These are phyloP conservation scores for Oreonectes daqikongensis DNA, from an alignment of 2,797 vertebrate genomes.

Conservation along the genomic window DNA sequence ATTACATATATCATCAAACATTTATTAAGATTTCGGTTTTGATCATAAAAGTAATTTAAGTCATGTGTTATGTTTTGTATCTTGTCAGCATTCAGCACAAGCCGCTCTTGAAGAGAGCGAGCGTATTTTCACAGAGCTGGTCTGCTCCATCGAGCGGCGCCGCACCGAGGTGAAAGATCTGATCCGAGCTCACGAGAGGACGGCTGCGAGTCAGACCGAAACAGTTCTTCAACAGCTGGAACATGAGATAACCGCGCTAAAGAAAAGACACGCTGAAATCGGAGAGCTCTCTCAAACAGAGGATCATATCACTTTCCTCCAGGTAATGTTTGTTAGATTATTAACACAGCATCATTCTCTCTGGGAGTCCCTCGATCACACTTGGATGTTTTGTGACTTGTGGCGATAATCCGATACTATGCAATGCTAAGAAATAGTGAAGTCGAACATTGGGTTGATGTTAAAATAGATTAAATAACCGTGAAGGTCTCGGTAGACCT, in stretches of 20 bases:
- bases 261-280: conserved; percentile 68
- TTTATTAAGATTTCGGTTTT: no score
- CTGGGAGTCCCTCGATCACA: background rate
- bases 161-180: conserved; percentile 75
- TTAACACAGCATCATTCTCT: background rate
- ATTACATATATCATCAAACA: no score
- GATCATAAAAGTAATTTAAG: no score
- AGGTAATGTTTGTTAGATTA: conserved; percentile 60
- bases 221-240: conserved; percentile 78
- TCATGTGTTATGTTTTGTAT: background rate
- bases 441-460: no score
- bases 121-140: conserved; percentile 71
- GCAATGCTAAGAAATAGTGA: no score
- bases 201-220: conserved; percentile 64
- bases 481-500: background rate
- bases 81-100: conserved; percentile 72
- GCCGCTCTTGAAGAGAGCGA: conserved; percentile 70
- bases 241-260: conserved; percentile 78
- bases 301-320: conserved; percentile 76
- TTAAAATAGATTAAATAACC: no score
- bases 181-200: conserved; percentile 74
- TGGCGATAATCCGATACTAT: no score
- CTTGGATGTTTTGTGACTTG: background rate
- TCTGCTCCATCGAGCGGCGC: conserved; percentile 75
- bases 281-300: conserved; percentile 69